Base-by-base conservation (phyloP, 2,797 vertebrate genomes). In the Cheirogaleus major region DNA sequence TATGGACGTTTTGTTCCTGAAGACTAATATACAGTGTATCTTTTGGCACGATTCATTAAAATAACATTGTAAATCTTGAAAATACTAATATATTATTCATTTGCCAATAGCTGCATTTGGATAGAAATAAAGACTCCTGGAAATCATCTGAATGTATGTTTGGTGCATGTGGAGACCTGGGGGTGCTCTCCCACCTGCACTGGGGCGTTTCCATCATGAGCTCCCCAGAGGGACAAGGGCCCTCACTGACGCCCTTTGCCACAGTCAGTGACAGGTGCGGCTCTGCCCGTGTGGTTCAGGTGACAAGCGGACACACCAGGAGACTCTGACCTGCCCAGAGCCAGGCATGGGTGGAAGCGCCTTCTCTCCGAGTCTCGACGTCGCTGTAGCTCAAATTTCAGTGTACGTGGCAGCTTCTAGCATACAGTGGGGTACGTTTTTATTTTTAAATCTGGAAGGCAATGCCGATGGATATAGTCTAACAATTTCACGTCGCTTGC, bases 341-440 rank as follows among this genome's bases (percentile, higher is more conserved):
- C 41, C 41, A 7, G 18, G 2, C 6, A 0, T 1, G 10, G 13
- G 15, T 0, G 0, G 1, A 4, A 1, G 13, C 0, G 0, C 13
- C 11, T 27, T 10, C 14, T 27, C 1, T 17, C 38, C 7, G 0
- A 45, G 27, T 2, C 13, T 3, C 25, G 25, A 17, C 22, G 23
- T 4, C 27, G 18, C 11, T 7, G 4, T 2, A 12, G 5, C 20
- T 35, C 84, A 89, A 13, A 61, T 38, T 73, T 70, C 35, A 67
- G 0, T 27, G 15, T 15, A 1, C 27, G 23, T 75, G 65, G 75
- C 45, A 27, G 30, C 45, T 35, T 32, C 32, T 30, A 1, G 1
- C 1, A 10, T 27, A n/a, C 22, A 13, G 2, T 4, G 2, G 17
- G 55, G 69, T 4, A 13, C 11, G 27, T 6, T 20, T 12, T 23